phyloP scores from a whole-genome alignment of 2,797 vertebrate species.

The Acanthurus leucopareius region DNA sequence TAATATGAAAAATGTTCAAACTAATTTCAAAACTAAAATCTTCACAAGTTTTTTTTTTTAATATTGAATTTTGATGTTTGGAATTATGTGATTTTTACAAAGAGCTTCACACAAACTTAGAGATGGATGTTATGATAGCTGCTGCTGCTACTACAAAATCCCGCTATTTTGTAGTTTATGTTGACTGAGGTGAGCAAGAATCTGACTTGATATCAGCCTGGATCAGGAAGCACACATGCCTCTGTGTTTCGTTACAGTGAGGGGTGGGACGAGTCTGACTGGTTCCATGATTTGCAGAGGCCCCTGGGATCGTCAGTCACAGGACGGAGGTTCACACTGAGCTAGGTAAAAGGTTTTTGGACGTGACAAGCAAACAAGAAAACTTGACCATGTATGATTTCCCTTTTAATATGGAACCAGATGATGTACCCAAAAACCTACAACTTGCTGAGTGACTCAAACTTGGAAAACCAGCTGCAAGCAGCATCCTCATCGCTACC shows the following conservation, averaged over 20 bases:
- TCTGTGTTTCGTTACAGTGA: constrained; percentile 25
- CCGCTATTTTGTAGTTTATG: constrained; percentile 7
- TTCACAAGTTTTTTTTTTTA: too few relatives aligned
- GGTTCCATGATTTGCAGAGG: constrained; percentile 65
- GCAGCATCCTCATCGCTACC: too few relatives aligned
- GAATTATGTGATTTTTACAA: neutral
- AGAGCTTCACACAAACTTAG: neutral
- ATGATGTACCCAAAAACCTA: too few relatives aligned
- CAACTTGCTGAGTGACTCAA: too few relatives aligned
- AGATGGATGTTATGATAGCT: neutral
- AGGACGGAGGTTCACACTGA: constrained; percentile 76
- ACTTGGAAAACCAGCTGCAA: too few relatives aligned
- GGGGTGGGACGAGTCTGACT: constrained; percentile 64
- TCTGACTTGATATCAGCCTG: constrained; percentile 38
- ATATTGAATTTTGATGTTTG: neutral
- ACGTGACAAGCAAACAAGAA: too few relatives aligned
- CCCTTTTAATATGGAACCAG: too few relatives aligned
- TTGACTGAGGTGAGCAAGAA: constrained; percentile 15
- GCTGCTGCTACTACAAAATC: neutral
- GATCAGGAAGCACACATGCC: constrained; percentile 17
- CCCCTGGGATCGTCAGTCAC: constrained; percentile 70
- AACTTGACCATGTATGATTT: too few relatives aligned
- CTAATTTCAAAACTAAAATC: neutral
- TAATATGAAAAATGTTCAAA: neutral
- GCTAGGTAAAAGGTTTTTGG: constrained; percentile 39